Percentiles rank a stretch among this genome's conserved stretches.
Evolutionary conservation across 30 jellyfish, hydroid and myxozoan genomes (phyloP).

Genomic region (Aurelia aurita): DNA sequence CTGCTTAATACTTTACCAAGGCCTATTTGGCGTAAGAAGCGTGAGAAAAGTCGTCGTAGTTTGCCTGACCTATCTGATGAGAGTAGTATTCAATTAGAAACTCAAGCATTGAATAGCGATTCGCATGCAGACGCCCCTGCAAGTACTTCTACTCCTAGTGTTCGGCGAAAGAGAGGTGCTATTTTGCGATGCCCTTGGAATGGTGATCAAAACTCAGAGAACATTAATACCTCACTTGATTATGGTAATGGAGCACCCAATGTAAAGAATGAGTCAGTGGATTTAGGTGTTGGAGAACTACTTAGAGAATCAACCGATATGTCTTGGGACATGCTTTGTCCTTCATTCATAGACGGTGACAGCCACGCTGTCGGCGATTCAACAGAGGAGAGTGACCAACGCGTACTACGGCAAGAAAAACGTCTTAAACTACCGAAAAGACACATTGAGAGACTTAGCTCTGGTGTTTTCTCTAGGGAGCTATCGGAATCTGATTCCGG

Average conservation of each 20-base stretch:
- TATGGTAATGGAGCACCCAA: too few species aligned
- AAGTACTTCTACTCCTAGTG: not conserved
- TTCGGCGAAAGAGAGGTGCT: conserved; percentile 9
- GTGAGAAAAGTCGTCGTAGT: not conserved
- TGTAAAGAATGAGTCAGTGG: too few species aligned
- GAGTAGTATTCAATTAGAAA: not conserved
- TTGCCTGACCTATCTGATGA: conserved; percentile 1
- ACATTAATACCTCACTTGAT: not conserved
- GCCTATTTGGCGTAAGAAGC: not conserved
- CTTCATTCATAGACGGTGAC: conserved; percentile 16
- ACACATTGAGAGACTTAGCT: conserved; percentile 38
- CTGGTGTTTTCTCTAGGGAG: conserved; percentile 56
- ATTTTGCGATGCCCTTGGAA: not conserved
- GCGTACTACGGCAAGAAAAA: not conserved
- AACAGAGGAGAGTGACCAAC: conserved; percentile 1
- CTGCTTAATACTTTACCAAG: not conserved
- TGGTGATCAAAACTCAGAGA: not conserved
- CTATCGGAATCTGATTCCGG: not conserved
- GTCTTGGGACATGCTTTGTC: conserved; percentile 54
- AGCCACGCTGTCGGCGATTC: not conserved
- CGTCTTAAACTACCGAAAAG: conserved; percentile 22
- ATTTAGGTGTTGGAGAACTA: not conserved
- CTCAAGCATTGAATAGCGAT: not conserved
- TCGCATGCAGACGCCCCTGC: not conserved
- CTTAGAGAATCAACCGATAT: conserved; percentile 31